These are phyloP conservation scores for Gallinago media DNA, from an alignment of 2,113 vertebrate genomes.

Conservation along the genomic window DNA sequence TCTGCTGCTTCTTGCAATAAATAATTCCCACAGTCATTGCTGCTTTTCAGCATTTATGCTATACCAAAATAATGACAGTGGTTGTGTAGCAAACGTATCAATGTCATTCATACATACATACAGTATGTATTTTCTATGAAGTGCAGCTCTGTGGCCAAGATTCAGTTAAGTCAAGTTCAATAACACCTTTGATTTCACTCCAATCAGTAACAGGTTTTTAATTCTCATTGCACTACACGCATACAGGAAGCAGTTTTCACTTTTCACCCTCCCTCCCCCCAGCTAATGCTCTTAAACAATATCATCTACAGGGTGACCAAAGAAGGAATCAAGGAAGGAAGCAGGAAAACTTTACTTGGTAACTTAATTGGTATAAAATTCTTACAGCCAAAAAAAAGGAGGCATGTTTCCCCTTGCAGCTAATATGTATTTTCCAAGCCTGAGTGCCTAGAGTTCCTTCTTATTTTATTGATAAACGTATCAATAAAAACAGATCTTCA, in stretches of 20 bases:
- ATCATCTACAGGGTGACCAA: neutral
- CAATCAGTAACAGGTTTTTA: neutral
- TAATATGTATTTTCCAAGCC: neutral
- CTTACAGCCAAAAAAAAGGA: neutral
- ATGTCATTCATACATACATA: rapidly evolving
- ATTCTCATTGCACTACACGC: neutral
- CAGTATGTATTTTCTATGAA: neutral
- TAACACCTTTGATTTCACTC: neutral
- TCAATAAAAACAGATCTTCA: neutral
- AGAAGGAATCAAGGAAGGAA: neutral
- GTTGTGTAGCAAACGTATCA: neutral
- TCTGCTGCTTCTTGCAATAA: neutral
- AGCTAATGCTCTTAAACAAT: neutral
- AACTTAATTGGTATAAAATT: neutral
- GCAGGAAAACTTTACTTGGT: neutral
- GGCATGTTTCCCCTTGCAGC: neutral
- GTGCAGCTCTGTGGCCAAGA: neutral
- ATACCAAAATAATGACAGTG: neutral
- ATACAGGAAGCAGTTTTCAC: neutral
- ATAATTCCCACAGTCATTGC: neutral
- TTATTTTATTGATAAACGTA: neutral
- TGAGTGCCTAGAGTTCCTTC: neutral
- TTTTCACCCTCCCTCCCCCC: neutral
- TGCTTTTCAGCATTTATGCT: neutral
- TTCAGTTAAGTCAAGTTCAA: neutral